phyloP scores from a whole-genome alignment of 2,888 invertebrate species.

The Portevinia maculata region DNA sequence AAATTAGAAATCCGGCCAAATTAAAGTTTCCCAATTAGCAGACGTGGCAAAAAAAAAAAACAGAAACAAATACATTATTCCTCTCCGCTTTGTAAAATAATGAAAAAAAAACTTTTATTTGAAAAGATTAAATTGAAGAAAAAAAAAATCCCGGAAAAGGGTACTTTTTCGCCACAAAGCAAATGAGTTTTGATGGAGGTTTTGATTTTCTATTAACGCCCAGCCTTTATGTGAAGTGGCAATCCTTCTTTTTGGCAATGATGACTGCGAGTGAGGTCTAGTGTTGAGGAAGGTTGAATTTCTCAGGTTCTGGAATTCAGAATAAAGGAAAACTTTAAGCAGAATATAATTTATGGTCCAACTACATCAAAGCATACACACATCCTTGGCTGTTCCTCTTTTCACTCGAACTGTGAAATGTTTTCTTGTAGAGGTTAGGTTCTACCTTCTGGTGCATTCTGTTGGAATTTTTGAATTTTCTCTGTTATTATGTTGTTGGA shows the following conservation, averaged over 20 bases:
- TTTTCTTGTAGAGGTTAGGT: not conserved
- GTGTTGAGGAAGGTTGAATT: conserved; percentile 32
- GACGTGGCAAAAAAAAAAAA: conserved; percentile 43
- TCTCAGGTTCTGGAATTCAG: conserved; percentile 10
- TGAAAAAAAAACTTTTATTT: not conserved
- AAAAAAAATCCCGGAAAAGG: not conserved
- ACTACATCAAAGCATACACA: conserved; percentile 47
- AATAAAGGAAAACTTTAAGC: conserved; percentile 34
- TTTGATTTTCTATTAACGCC: not conserved
- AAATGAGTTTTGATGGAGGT: not conserved
- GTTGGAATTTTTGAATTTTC: conserved; percentile 2
- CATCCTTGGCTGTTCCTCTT: conserved; percentile 27
- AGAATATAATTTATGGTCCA: conserved; percentile 46
- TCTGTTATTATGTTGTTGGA: not conserved
- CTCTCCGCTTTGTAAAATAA: not conserved
- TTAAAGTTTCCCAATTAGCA: conserved; percentile 70
- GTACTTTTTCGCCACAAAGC: not conserved
- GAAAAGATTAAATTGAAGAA: conserved; percentile 14
- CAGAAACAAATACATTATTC: conserved; percentile 2
- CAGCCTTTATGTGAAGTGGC: conserved; percentile 22
- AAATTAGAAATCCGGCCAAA: conserved; percentile 27
- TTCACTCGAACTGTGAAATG: not conserved
- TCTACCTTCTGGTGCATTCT: not conserved
- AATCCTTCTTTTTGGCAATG: conserved; percentile 1
- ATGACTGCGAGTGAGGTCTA: not conserved